Base-by-base conservation (phyloP, 2,888 invertebrate genomes). In the Liodrosophila aerea region DNA sequence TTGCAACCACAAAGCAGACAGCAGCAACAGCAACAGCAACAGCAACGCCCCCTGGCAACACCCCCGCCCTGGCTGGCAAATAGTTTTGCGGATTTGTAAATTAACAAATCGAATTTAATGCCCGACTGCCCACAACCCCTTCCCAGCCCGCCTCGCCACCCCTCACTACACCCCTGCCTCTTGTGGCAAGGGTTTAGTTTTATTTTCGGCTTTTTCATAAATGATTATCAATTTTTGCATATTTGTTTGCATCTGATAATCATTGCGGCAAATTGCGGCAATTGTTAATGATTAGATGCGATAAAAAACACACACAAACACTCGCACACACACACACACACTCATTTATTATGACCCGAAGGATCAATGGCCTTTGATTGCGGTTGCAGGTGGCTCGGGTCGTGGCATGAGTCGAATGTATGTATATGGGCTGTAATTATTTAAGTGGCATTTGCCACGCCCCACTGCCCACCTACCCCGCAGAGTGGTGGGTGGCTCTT, bases 101-200 rank as follows among this genome's bases (percentile, higher is more conserved):
- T 85, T 85, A 85, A 87, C 87, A 87, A 85, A 87, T 85, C 81
- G 82, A 86, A 86, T 85, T 87, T 76, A 75, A 81, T 59, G 86
- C 82, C 61, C 72, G 76, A 64, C 73, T 76, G 77, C 16, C 41
- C 56, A 47, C 54, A 16, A 46, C 31, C 46, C 11, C 47, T 8
- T 46, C 54, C 34, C 33, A 12, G 11, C 7, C 18, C 52, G 31
- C 29, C 27, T n/a, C 37, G 9, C 57, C 9, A 44, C 56, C 33
- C 30, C 18, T 11, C 9, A 18, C 49, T 29, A 4, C 4, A 22
- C 9, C 39, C 0, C 30, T 7, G 11, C 15, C 16, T 3, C 13
- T 22, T 5, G 3, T n/a, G 34, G 31, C 7, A 29, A 31, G 46
- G 46, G 51, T 64, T 47, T 76, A 81, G 77, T 76, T 84, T 76